Percentiles rank a stretch among this genome's conserved stretches.
phyloP scores from a whole-genome alignment of 1,140 invertebrate species.

The Lethrus apterus region DNA sequence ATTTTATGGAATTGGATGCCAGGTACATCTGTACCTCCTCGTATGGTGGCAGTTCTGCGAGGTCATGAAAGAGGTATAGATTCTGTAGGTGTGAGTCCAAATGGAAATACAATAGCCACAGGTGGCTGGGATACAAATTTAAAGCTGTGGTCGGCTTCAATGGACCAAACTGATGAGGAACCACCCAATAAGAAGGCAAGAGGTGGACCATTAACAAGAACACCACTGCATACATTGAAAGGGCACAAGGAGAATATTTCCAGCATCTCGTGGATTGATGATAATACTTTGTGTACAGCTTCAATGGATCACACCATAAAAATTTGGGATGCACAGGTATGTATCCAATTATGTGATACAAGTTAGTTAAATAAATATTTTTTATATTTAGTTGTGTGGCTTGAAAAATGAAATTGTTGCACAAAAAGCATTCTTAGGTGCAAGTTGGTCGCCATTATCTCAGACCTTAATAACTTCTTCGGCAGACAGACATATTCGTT shows the following conservation, averaged over 20 bases:
- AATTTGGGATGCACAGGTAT: slow-evolving; percentile 72
- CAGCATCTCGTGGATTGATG: slow-evolving; percentile 73
- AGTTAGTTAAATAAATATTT: slow-evolving; percentile 7
- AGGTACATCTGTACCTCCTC: slow-evolving; percentile 60
- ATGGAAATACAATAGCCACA: slow-evolving; percentile 67
- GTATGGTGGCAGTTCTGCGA: slow-evolving; percentile 71
- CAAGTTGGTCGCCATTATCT: slow-evolving; percentile 73
- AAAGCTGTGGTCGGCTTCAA: slow-evolving; percentile 65
- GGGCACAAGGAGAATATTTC: slow-evolving; percentile 90
- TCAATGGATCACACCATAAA: slow-evolving; percentile 95
- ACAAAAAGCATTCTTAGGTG: slow-evolving; percentile 86
- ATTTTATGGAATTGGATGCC: slow-evolving; percentile 88
- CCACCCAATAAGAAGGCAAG: slow-evolving; percentile 45
- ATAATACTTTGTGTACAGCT: slow-evolving; percentile 65
- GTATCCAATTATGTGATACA: neutral
- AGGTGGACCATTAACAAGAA: slow-evolving; percentile 47
- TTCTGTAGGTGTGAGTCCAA: slow-evolving; percentile 65
- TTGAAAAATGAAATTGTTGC: slow-evolving; percentile 75
- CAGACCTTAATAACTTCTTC: slow-evolving; percentile 75
- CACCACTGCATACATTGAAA: slow-evolving; percentile 78
- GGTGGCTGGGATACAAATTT: slow-evolving; percentile 86
- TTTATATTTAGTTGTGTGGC: slow-evolving; percentile 61
- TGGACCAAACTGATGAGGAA: slow-evolving; percentile 39
- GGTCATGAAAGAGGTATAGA: slow-evolving; percentile 88
- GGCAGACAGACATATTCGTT: slow-evolving; percentile 78